Base-by-base conservation (phyloP, 2,113 vertebrate genomes). In the Mugil cephalus region DNA sequence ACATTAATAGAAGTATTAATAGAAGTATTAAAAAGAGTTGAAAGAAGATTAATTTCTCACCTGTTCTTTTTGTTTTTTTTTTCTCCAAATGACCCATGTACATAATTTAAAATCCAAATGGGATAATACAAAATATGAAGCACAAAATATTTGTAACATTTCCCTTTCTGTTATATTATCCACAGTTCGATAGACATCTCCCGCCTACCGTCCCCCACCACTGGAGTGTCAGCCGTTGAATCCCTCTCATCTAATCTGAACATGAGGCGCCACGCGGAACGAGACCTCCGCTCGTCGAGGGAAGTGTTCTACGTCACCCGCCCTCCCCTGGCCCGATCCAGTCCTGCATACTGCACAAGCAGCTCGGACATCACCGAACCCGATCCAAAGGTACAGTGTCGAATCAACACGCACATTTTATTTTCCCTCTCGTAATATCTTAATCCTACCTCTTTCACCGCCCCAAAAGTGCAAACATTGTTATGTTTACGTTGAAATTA, bases 361-460 rank as follows among this genome's bases (percentile, higher is more conserved):
- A 97, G 97, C 93, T 98, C 97, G 0, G 97, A 98, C 91, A 98
- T 98, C 89, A 98, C 97, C 0, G 97, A 98, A 52, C 97, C 97
- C 0, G 96, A 98, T 84, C 96, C 96, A 19, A 98, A 98, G 94
- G 94, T 94, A 78, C 3, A 10, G 14, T 11, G 13, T 3, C 3
- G 36, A 34, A 15, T 7, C 7, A 1, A 10, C 8, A n/a, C 2
- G 12, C 1, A n/a, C 11, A 8, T 14, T 39, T 30, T 8, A 9
- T 14, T 52, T 52, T n/a, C 8, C 4, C 21, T 39, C 0, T 17
- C 4, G 17, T 40, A 7, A n/a, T 38, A 13, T 15, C 7, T 30
- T 18, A 19, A 38, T 36, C 42, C 30, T 47, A 10, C 10, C n/a
- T n/a, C n/a, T n/a, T n/a, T n/a, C n/a, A n/a, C n/a, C n/a, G n/a